Evolutionary conservation across 2,888 invertebrate species (phyloP).

Genomic region (Corbicula japonica): DNA sequence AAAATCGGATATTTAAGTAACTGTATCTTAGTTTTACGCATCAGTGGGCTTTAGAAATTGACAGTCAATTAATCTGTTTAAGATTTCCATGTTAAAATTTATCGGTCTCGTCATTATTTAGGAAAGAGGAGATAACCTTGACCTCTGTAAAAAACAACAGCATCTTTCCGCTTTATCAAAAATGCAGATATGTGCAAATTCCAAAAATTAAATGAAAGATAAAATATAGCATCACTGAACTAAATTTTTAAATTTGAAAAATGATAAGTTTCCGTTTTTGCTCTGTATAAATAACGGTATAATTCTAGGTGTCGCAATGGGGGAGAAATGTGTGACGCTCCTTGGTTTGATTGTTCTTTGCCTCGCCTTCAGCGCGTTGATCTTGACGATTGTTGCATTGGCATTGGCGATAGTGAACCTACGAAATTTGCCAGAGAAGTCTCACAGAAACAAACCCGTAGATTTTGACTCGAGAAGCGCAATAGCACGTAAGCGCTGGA

Average conservation of each 20-base stretch:
- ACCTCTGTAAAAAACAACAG: no score
- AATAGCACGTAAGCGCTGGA: slow-evolving; percentile 14
- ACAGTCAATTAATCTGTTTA: no score
- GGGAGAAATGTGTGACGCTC: slow-evolving; percentile 11
- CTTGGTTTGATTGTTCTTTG: background rate
- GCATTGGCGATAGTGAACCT: slow-evolving; percentile 5
- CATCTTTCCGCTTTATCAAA: no score
- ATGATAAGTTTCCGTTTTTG: background rate
- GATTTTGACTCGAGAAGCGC: background rate
- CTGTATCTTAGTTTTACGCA: no score
- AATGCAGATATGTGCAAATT: no score
- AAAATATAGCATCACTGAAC: background rate
- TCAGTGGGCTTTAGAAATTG: no score
- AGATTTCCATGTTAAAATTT: no score
- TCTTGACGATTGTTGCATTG: background rate
- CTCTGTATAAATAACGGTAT: no score
- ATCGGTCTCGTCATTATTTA: no score
- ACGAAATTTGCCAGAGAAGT: background rate
- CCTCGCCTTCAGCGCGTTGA: background rate
- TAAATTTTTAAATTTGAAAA: background rate
- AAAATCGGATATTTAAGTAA: no score
- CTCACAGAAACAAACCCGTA: slow-evolving; percentile 3
- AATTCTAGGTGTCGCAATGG: slow-evolving; percentile 12
- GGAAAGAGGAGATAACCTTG: no score
- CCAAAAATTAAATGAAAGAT: no score